Conservation (phyloP, 2,113 vertebrate genomes). For the Oreochromis aureus region DNA sequence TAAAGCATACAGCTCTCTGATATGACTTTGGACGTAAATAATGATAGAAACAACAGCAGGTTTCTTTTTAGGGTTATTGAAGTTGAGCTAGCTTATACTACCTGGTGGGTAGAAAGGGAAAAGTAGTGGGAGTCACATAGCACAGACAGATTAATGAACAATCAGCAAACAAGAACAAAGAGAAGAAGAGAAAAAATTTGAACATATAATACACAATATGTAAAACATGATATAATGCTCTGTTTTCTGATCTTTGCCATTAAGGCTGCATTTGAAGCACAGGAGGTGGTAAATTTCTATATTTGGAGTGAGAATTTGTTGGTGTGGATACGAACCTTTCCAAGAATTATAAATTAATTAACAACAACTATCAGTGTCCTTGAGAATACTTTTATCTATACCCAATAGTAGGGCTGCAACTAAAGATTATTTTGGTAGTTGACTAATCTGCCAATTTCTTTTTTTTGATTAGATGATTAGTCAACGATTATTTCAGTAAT, state of each 20-base stretch:
- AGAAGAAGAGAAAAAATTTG: not conserved
- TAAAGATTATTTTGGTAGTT: not conserved
- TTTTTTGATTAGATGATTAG: not conserved
- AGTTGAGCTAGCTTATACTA: not conserved
- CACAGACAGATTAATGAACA: not conserved
- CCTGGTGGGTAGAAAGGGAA: not conserved
- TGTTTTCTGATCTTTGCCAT: not conserved
- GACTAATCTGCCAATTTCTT: not conserved
- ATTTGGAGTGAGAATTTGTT: not conserved
- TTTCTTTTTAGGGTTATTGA: not conserved
- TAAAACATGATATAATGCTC: not conserved
- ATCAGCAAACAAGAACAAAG: not conserved
- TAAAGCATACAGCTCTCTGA: not conserved
- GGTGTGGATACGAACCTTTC: not conserved
- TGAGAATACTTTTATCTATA: not conserved
- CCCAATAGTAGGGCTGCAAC: not conserved
- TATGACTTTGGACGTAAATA: not conserved
- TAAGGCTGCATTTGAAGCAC: not conserved
- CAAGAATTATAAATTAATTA: not conserved
- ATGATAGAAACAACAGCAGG: not conserved
- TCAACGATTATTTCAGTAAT: not conserved
- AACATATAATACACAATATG: not conserved
- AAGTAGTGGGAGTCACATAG: not conserved
- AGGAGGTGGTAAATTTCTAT: not conserved
- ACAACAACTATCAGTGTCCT: not conserved